These are phyloP conservation scores for Morus bassanus DNA, from an alignment of 2,797 vertebrate genomes.

Conservation along the genomic window DNA sequence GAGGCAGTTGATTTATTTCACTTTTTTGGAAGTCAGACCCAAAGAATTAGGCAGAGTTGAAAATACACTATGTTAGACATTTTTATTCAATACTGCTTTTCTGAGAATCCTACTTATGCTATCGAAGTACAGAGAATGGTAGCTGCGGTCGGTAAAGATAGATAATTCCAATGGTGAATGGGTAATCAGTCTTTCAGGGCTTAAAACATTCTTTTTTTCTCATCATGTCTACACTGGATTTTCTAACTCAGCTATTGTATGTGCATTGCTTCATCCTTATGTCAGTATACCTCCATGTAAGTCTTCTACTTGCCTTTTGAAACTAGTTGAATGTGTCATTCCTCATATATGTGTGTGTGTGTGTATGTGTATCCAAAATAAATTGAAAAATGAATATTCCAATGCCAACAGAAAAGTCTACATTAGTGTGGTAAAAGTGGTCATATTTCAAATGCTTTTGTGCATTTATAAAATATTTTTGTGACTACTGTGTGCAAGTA, in stretches of 20 bases:
- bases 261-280: neutral
- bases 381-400: neutral
- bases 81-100: conserved; percentile 12
- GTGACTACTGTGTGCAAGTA: neutral
- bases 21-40: neutral
- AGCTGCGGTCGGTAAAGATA: neutral
- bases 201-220: conserved; percentile 9
- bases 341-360: neutral
- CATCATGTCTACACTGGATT: neutral
- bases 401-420: neutral
- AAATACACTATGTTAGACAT: neutral
- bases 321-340: neutral
- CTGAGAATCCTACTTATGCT: neutral
- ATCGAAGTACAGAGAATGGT: neutral
- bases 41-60: neutral
- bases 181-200: conserved; percentile 1
- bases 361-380: neutral
- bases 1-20: neutral
- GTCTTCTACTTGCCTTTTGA: conserved; percentile 3
- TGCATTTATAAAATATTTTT: conserved; percentile 7
- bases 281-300: conserved; percentile 21
- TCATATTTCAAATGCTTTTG: neutral
- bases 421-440: fast-evolving
- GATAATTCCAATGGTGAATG: neutral
- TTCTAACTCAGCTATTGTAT: conserved; percentile 31